Evolutionary conservation across 2,797 vertebrate genomes (phyloP), one percentile per base, ranked within the genome.

Genomic region (Caiman crocodilus): DNA sequence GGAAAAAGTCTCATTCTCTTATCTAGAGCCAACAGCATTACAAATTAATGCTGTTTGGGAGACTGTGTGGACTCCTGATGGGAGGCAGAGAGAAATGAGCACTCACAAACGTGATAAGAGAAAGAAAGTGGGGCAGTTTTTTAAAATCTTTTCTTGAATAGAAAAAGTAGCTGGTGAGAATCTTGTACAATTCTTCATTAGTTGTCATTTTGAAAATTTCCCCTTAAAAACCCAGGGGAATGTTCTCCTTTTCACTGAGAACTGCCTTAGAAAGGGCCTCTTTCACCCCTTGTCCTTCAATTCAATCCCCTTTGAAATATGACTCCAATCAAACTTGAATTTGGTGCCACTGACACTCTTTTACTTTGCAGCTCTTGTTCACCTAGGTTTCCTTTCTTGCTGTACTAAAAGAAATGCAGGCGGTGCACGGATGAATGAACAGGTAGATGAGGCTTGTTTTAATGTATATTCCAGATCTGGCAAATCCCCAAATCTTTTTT

Each of bases 361-460:
- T 64, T 76, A 21, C 30, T 88, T 83, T 90, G 88, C 28, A 92
- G 79, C 30, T 85, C 63, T 42, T 89, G 20, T 87, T 89, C 28
- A 32, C 60, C n/a, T 81, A 8, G 10, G 65, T 82, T 84, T 79
- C 63, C 15, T 7, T 26, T 65, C 26, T 7, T 55, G 50, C 35
- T 7, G 87, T 89, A 67, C 59, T 83, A 75, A 88, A 97, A 83
- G 90, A 76, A 82, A 89, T 63, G 42, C 73, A 90, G 50, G 21
- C 25, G 4, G 42, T 87, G 64, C 79, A 93, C 0, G 56, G 89
- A 94, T 96, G 94, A 97, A 93, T 56, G 82, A 95, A 82, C 85
- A 94, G 63, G 82, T 85, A 87, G 91, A 92, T 87, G 71, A 78
- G 14, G 67, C 23, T 97, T 95, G 50, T 90, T 96, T 96, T 58